Evolutionary conservation across 2,113 vertebrate genomes (phyloP).

Genomic region (Stictonetta naevosa): DNA sequence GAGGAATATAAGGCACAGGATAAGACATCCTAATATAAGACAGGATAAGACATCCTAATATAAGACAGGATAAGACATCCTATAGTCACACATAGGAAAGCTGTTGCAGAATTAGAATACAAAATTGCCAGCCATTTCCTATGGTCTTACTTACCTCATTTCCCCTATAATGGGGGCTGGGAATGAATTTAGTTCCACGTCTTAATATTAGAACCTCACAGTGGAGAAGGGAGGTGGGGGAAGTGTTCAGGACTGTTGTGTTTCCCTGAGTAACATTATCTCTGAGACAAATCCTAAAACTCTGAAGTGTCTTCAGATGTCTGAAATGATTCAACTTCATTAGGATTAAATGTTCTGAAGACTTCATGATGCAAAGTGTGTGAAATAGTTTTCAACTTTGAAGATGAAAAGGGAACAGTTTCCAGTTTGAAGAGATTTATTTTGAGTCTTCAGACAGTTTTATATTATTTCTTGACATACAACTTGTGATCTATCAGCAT

Average conservation of each 20-base stretch:
- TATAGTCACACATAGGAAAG: background rate
- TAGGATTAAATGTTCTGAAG: conserved; percentile 43
- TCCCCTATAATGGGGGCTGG: background rate
- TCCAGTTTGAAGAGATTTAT: conserved; percentile 34
- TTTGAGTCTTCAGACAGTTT: conserved; percentile 23
- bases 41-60: background rate
- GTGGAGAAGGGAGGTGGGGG: background rate
- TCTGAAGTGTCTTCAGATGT: background rate
- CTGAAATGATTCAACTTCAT: background rate
- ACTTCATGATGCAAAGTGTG: background rate
- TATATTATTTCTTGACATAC: conserved; percentile 14
- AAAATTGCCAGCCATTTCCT: conserved; percentile 10
- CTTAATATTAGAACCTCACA: background rate
- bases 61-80: background rate
- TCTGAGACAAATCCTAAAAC: conserved; percentile 16
- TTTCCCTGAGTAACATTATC: background rate
- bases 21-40: too few species aligned
- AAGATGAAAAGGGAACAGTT: conserved; percentile 39
- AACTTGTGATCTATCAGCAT: conserved; percentile 26
- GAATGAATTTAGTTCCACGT: background rate
- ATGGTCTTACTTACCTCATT: background rate
- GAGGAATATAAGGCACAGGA: background rate
- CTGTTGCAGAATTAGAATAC: background rate
- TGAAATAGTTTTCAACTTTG: conserved; percentile 18
- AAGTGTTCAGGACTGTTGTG: background rate